Conservation (phyloP, 1,140 invertebrate species). For the Lethocerus indicus region DNA sequence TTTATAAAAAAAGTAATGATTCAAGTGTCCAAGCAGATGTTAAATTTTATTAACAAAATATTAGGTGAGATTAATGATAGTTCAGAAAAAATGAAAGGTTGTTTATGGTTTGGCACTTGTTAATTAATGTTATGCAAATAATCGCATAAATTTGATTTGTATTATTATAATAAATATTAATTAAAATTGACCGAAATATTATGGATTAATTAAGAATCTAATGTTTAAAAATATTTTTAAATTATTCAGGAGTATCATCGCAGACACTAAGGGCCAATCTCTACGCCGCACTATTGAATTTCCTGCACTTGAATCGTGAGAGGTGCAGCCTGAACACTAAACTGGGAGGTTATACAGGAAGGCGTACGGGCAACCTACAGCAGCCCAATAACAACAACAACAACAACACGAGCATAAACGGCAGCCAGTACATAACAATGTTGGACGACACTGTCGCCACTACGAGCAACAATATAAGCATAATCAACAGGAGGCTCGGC, state of each 20-base stretch:
- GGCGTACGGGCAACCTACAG: no score
- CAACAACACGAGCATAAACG: conserved; percentile 36
- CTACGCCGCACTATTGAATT: conserved; percentile 58
- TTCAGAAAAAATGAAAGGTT: no score
- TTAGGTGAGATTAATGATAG: no score
- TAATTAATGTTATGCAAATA: neutral
- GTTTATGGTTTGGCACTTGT: neutral
- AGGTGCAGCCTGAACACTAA: conserved; percentile 16
- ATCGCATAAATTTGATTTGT: conserved; percentile 19
- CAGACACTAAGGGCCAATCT: conserved; percentile 72
- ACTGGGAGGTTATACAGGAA: no score
- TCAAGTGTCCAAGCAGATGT: no score
- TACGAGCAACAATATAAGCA: conserved; percentile 21
- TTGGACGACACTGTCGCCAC: conserved; percentile 23
- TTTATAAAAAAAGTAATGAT: no score
- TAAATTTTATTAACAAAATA: no score
- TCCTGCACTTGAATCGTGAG: conserved; percentile 55
- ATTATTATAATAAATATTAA: conserved; percentile 29
- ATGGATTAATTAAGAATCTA: no score
- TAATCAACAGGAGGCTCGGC: conserved; percentile 18
- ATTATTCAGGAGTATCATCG: conserved; percentile 44
- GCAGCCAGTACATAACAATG: conserved; percentile 19
- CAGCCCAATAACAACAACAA: no score
- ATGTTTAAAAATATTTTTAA: no score
- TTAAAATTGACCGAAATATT: no score